Evolutionary conservation across 2,888 invertebrate species (phyloP).

Genomic region (Xylota sylvarum): DNA sequence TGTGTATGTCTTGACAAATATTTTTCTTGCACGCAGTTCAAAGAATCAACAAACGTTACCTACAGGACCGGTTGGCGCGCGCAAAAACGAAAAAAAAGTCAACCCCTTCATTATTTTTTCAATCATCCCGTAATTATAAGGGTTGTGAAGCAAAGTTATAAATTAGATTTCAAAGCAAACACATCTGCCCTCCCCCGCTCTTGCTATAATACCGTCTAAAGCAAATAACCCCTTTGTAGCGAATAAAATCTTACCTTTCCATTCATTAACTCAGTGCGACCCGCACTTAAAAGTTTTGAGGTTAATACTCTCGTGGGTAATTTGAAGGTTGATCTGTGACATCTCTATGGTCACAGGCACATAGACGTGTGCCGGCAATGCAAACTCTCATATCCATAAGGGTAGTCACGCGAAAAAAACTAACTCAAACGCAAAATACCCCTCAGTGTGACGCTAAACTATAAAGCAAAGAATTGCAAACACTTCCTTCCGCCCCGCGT

Average conservation of each 20-base stretch:
- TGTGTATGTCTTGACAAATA: conserved; percentile 16
- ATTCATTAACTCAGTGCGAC: background rate
- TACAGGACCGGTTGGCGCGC: background rate
- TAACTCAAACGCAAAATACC: background rate
- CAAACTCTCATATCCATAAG: background rate
- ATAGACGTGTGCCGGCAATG: background rate
- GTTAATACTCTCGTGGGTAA: conserved; percentile 17
- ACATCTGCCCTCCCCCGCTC: background rate
- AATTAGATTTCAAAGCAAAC: conserved; percentile 31
- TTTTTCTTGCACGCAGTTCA: conserved; percentile 24
- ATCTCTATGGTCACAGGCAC: background rate
- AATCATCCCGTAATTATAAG: conserved; percentile 19
- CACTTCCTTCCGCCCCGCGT: conserved; percentile 10
- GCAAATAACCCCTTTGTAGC: conserved; percentile 16
- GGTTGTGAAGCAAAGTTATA: conserved; percentile 22
- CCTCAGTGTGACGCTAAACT: background rate
- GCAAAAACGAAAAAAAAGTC: background rate
- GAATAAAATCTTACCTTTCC: background rate
- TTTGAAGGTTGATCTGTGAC: conserved; percentile 32
- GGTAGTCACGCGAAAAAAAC: background rate
- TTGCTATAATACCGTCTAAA: background rate
- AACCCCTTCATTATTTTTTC: conserved; percentile 27
- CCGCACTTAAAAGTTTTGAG: background rate
- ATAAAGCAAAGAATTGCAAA: background rate
- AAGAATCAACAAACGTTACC: conserved; percentile 1